Percentiles rank a stretch among this genome's conserved stretches.
These are phyloP conservation scores for Eumerus sabulonum DNA, from an alignment of 2,888 invertebrate species.

Conservation along the genomic window DNA sequence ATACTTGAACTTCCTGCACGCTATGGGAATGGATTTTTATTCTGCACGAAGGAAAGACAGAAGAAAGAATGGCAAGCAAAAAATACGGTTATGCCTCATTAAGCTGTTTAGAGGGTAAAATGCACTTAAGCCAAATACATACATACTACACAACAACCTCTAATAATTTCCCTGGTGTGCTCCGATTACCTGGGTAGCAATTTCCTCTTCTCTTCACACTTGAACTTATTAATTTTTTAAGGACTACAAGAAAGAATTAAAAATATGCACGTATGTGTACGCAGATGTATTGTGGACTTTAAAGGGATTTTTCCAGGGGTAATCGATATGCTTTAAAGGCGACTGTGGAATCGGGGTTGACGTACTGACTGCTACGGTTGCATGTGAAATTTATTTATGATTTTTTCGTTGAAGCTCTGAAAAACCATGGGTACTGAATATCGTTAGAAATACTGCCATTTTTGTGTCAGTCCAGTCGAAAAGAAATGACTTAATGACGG, in stretches of 20 bases:
- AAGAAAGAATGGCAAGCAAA: slow-evolving; percentile 20
- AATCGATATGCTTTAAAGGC: slow-evolving; percentile 44
- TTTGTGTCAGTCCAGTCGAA: too few species aligned
- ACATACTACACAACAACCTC: slow-evolving; percentile 48
- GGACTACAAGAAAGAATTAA: slow-evolving; percentile 13
- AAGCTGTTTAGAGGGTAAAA: slow-evolving; percentile 64
- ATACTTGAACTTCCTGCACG: slow-evolving; percentile 38
- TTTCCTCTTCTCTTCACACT: slow-evolving; percentile 44
- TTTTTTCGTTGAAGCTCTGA: neutral
- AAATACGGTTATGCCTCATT: slow-evolving; percentile 58
- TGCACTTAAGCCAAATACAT: slow-evolving; percentile 66
- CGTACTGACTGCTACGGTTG: neutral
- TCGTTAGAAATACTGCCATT: too few species aligned
- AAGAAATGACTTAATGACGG: too few species aligned
- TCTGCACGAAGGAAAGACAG: slow-evolving; percentile 8
- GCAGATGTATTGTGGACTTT: slow-evolving; percentile 4
- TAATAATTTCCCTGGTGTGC: slow-evolving; percentile 59
- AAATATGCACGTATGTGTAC: neutral
- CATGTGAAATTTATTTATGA: neutral
- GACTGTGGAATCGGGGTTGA: slow-evolving; percentile 3
- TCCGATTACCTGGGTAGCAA: slow-evolving; percentile 49
- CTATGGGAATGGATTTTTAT: neutral
- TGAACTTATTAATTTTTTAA: slow-evolving; percentile 63
- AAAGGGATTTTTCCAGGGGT: slow-evolving; percentile 39
- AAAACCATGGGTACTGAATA: too few species aligned